Percentiles rank a stretch among this genome's conserved stretches.
phyloP scores from a whole-genome alignment of 2,888 invertebrate species.

The Eugnorisma glareosa region DNA sequence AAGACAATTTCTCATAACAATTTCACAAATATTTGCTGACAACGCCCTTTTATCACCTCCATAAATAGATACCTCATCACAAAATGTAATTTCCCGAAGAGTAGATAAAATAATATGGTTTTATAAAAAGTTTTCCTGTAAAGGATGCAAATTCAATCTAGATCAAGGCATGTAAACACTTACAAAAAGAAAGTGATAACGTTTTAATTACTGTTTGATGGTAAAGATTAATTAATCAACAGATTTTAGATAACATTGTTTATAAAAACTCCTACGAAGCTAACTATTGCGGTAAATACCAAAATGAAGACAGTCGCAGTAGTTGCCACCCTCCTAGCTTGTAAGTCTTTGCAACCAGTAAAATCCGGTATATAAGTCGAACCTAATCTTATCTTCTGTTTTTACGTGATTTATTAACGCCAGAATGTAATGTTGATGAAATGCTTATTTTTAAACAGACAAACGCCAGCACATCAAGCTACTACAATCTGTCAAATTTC shows the following conservation, averaged over 20 bases:
- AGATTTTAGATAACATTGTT: neutral
- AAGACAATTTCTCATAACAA: too few species aligned
- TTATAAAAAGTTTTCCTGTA: neutral
- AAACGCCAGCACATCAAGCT: too few species aligned
- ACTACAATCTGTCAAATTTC: too few species aligned
- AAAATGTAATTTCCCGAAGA: neutral
- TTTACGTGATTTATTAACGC: neutral
- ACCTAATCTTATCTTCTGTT: neutral
- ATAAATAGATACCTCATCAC: neutral
- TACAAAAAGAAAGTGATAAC: neutral
- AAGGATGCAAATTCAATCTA: neutral
- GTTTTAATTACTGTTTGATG: neutral
- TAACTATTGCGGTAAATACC: neutral
- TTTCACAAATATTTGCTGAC: too few species aligned
- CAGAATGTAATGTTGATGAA: neutral
- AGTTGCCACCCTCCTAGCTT: constrained; percentile 65
- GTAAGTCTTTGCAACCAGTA: constrained; percentile 62
- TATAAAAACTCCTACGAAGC: constrained; percentile 10
- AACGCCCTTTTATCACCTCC: neutral
- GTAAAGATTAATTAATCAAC: neutral
- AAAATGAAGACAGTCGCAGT: constrained; percentile 72
- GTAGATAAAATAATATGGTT: neutral
- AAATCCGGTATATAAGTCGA: neutral
- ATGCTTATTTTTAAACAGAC: neutral
- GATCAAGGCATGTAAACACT: neutral